Evolutionary conservation across 1,140 invertebrate species (phyloP).

Genomic region (Zaprionus africanus): DNA sequence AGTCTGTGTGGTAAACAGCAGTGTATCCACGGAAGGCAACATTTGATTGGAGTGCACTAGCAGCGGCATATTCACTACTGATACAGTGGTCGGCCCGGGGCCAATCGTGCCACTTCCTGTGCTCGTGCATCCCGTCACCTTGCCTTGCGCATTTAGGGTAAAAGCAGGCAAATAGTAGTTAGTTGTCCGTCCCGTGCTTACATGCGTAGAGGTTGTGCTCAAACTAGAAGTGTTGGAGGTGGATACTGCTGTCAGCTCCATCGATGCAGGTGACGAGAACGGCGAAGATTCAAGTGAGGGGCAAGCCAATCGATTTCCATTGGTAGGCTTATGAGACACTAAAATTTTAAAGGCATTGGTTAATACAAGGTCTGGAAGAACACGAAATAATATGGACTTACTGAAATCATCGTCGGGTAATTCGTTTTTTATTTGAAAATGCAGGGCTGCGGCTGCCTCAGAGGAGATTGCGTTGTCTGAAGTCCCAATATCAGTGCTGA

Average conservation of each 20-base stretch:
- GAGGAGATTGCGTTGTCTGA: conserved; percentile 79
- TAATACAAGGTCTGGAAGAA: not conserved
- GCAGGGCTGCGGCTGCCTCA: conserved; percentile 76
- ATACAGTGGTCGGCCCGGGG: conserved; percentile 49
- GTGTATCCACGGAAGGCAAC: conserved; percentile 76
- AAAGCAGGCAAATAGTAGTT: conserved; percentile 74
- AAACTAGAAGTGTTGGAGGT: conserved; percentile 26
- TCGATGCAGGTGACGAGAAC: conserved; percentile 79
- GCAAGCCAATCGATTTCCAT: conserved; percentile 68
- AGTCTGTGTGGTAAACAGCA: conserved; percentile 72
- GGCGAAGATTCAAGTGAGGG: conserved; percentile 79
- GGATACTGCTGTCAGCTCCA: conserved; percentile 70
- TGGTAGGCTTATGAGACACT: conserved; percentile 62
- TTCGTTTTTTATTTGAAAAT: conserved; percentile 80
- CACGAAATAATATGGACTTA: conserved; percentile 44
- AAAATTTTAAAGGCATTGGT: conserved; percentile 12
- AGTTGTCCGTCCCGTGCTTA: conserved; percentile 44
- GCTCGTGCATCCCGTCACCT: conserved; percentile 50
- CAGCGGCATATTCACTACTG: conserved; percentile 70
- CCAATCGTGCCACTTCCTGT: conserved; percentile 26
- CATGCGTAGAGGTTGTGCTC: conserved; percentile 41
- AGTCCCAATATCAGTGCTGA: conserved; percentile 59
- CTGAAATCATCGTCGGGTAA: conserved; percentile 75
- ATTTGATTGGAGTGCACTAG: conserved; percentile 74
- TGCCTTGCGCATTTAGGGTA: conserved; percentile 69